Evolutionary conservation across 2,888 invertebrate species (phyloP), one percentile per base, ranked within the genome.

Genomic region (Fragum sueziense): DNA sequence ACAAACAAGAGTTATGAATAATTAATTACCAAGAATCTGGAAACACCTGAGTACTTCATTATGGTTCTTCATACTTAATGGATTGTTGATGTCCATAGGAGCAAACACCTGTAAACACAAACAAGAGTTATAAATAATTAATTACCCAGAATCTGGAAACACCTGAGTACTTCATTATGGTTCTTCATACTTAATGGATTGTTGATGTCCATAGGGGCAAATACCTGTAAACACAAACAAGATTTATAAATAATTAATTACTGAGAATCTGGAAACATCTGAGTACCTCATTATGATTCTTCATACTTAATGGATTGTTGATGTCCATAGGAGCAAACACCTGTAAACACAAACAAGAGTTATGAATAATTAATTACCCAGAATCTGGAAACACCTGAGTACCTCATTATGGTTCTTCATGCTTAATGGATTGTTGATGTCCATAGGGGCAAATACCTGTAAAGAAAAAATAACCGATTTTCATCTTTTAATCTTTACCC

Each of bases 341-440:
- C 47, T 47, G 47, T 14, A 47, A n/a, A n/a, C n/a, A n/a, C n/a
- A n/a, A n/a, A n/a, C n/a, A n/a, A n/a, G n/a, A n/a, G n/a, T n/a
- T n/a, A n/a, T n/a, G n/a, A n/a, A n/a, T n/a, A n/a, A 47, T 14
- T 9, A 81, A 89, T 85, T 85, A 94, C 94, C 93, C 59, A 94
- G 91, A 17, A 94, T 93, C 69, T 94, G 92, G 88, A 94, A 94
- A 84, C 94, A 94, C 41, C 94, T 89, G 59, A 94, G 94, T 0
- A 97, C 96, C 94, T 99, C 98, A 89, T 97, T 98, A 93, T 98
- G 97, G 73, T 97, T 97, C 90, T 97, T 96, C 7, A 97, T 96
- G 0, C 96, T 96, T 75, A 96, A 95, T 0, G 97, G 97, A 88
- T 97, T 96, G 71, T 96, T 96, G 91, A 97, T 97, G 94, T 98